Evolutionary conservation across 2,888 invertebrate genomes (phyloP).

Genomic region (Epinotia nisella): DNA sequence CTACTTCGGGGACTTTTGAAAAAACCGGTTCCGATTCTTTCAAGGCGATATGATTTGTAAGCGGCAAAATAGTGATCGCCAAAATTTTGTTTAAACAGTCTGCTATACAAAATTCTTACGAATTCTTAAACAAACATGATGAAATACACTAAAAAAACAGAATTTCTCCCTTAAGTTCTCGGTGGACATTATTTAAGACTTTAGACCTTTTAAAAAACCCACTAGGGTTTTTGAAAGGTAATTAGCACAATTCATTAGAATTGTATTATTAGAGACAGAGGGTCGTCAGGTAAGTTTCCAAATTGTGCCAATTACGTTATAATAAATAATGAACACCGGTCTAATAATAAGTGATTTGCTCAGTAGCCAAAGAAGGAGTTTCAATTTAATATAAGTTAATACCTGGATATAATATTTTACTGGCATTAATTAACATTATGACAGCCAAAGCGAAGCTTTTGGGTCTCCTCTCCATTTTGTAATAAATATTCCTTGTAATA

Average conservation of each 20-base stretch:
- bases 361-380: background rate
- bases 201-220: background rate
- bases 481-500: constrained; percentile 37
- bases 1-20: too few species aligned
- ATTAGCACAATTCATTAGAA: too few species aligned
- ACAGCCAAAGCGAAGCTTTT: constrained; percentile 18
- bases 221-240: too few species aligned
- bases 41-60: constrained; percentile 34
- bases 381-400: constrained; percentile 3
- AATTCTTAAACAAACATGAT: background rate
- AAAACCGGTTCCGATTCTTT: too few species aligned
- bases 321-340: too few species aligned
- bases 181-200: background rate
- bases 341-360: background rate
- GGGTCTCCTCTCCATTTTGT: constrained; percentile 10
- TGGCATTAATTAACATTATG: constrained; percentile 28
- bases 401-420: background rate
- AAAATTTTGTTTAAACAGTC: background rate
- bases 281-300: too few species aligned
- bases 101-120: background rate
- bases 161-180: background rate
- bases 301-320: too few species aligned
- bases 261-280: background rate
- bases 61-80: constrained; percentile 15
- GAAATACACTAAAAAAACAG: too few species aligned